phyloP scores from a whole-genome alignment of 2,888 invertebrate species.

The Caenorhabditis sp. region DNA sequence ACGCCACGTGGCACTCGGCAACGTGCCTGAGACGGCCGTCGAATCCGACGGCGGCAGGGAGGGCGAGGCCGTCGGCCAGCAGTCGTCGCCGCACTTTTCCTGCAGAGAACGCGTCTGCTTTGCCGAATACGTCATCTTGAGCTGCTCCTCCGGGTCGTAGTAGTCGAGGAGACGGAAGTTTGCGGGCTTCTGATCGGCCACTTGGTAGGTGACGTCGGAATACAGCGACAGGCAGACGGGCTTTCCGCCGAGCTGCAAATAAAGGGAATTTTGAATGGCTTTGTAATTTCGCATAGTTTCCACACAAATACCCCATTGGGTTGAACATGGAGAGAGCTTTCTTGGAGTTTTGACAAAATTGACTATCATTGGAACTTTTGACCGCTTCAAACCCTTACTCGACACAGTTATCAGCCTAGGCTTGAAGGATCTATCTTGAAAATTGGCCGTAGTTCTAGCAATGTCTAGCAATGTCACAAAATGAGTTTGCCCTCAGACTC shows the following conservation, averaged over 20 bases:
- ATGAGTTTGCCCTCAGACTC: too few relatives aligned
- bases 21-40: constrained; percentile 27
- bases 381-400: too few relatives aligned
- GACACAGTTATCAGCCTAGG: too few relatives aligned
- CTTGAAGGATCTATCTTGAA: too few relatives aligned
- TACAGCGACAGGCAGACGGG: constrained; percentile 87
- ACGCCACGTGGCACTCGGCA: constrained; percentile 14
- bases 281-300: too few relatives aligned
- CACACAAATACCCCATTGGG: too few relatives aligned
- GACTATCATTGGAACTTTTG: too few relatives aligned
- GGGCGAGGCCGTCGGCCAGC: constrained; percentile 67
- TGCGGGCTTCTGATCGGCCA: constrained; percentile 89
- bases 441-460: too few relatives aligned
- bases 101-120: constrained; percentile 69
- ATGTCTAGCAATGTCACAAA: too few relatives aligned
- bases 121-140: constrained; percentile 72
- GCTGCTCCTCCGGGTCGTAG: constrained; percentile 85
- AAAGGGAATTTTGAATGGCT: not conserved
- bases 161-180: constrained; percentile 91
- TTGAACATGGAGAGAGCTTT: too few relatives aligned
- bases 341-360: too few relatives aligned
- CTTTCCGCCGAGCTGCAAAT: constrained; percentile 72
- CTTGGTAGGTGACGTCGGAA: constrained; percentile 88
- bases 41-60: constrained; percentile 38
- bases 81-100: constrained; percentile 76